phyloP scores from a whole-genome alignment of 2,113 vertebrate species.

The Pelodiscus sinensis region DNA sequence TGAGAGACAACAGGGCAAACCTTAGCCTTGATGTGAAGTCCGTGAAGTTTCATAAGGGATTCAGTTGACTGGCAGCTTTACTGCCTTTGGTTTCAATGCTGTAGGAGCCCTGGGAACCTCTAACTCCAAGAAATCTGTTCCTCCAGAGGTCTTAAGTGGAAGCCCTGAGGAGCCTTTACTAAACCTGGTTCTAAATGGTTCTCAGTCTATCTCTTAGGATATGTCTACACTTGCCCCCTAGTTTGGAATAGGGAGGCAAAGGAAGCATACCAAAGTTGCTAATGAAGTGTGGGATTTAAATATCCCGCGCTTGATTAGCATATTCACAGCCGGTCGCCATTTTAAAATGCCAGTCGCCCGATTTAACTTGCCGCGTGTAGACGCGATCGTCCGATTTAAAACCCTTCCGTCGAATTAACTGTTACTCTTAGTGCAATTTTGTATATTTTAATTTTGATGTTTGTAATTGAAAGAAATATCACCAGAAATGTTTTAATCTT shows the following conservation, averaged over 20 bases:
- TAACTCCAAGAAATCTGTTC: background rate
- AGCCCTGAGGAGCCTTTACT: background rate
- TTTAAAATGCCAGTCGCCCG: no score
- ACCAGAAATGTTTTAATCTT: background rate
- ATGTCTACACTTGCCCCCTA: no score
- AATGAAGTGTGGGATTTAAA: no score
- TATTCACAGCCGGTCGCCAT: no score
- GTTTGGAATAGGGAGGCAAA: no score
- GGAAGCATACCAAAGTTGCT: no score
- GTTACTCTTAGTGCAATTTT: background rate
- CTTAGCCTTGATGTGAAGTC: background rate
- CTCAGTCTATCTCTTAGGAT: background rate
- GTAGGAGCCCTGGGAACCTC: background rate
- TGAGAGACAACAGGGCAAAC: background rate
- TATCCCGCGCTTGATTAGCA: no score
- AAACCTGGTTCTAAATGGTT: background rate
- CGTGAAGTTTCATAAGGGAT: background rate
- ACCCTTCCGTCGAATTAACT: no score
- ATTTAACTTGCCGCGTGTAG: no score
- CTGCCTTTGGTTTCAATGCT: background rate
- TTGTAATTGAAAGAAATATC: background rate
- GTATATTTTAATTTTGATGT: background rate
- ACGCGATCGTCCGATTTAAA: no score
- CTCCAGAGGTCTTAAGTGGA: background rate
- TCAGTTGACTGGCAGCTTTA: background rate